A percentile compares a stretch with the other conserved stretches of the same genome.
Conservation (phyloP, 2,113 vertebrate species). For the Brachirus orientalis region DNA sequence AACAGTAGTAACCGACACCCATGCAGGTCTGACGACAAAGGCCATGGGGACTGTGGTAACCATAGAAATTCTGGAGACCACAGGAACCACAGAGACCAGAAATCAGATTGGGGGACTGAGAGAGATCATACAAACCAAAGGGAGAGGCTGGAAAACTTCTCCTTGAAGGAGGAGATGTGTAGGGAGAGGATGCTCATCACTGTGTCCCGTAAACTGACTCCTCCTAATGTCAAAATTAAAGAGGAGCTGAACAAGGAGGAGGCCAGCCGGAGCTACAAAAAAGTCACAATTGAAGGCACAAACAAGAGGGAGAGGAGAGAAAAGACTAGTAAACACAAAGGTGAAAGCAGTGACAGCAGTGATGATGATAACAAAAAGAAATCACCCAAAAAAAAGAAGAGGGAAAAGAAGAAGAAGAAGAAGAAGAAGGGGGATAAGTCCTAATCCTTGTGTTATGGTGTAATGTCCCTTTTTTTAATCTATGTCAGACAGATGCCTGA, state of each 20-base stretch:
- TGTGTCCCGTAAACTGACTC: slow-evolving; percentile 33
- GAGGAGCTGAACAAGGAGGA: slow-evolving; percentile 30
- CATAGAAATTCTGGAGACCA: slow-evolving; percentile 8
- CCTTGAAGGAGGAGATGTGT: slow-evolving; percentile 63
- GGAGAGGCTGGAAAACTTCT: slow-evolving; percentile 17
- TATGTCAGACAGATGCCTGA: neutral
- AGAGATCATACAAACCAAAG: slow-evolving; percentile 7
- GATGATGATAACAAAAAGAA: slow-evolving; percentile 37
- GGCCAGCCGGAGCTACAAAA: neutral
- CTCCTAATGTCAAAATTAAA: slow-evolving; percentile 1
- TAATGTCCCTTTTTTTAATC: neutral
- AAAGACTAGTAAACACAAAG: neutral
- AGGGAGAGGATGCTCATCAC: slow-evolving; percentile 71
- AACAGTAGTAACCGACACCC: slow-evolving; percentile 6
- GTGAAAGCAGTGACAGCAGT: slow-evolving; percentile 38
- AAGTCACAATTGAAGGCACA: slow-evolving; percentile 3
- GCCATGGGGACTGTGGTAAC: slow-evolving; percentile 1
- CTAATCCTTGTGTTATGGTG: slow-evolving; percentile 2
- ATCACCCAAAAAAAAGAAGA: slow-evolving; percentile 53
- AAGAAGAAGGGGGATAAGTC: slow-evolving; percentile 24
- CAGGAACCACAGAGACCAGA: slow-evolving; percentile 12
- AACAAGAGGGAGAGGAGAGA: neutral
- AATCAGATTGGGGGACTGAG: slow-evolving; percentile 10
- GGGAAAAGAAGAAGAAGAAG: slow-evolving; percentile 54
- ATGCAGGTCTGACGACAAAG: slow-evolving; percentile 17